Base-by-base conservation (phyloP, 64 coral and sea anemone species). In the Catalaphyllia jardinei region DNA sequence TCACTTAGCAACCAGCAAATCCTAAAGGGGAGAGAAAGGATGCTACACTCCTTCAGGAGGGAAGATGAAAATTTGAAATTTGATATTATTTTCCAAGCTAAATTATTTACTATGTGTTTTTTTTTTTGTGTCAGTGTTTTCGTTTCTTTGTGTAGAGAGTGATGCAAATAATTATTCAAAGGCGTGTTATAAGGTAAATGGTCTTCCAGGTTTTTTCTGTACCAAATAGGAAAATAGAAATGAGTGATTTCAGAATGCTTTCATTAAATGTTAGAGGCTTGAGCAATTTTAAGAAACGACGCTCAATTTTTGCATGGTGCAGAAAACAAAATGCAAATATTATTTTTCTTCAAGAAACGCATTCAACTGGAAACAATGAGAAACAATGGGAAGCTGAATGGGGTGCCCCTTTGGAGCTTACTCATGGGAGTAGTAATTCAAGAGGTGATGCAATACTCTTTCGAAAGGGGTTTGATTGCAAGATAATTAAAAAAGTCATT, bases 161-260 rank as follows among this genome's bases (percentile, higher is more conserved):
- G 72, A 74, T 74, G 72, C 72, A 74, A 74, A 9, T 74, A 74
- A 11, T 17, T 74, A 74, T 74, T 74, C 72, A 74, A 74, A 9
- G 72, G 72, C 33, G 14, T 31, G 72, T 74, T 74, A 31, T 74
- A 74, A 74, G 0, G 72, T 29, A 2, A 74, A 74, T 17, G 72
- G 72, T 74, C 27, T 74, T 74, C 72, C 72, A 74, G 3, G 72
- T 15, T 74, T 74, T 74, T 74, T 74, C 72, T 29, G 0, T 74
- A 10, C 72, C 14, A 74, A 74, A 74, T 74, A 9, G 11, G 69
- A 74, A 74, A 74, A 74, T 29, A 74, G 72, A 8, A 0, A 74
- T 74, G 72, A 11, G 72, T 74, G 72, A 35, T 74, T 74, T 74
- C 33, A 31, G 72, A 74, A 74, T 74, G 28, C 72, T 74, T 74